Percentiles rank a stretch among this genome's conserved stretches.
Conservation (phyloP, 1,140 invertebrate genomes). For the Leptoteleia sp. region DNA sequence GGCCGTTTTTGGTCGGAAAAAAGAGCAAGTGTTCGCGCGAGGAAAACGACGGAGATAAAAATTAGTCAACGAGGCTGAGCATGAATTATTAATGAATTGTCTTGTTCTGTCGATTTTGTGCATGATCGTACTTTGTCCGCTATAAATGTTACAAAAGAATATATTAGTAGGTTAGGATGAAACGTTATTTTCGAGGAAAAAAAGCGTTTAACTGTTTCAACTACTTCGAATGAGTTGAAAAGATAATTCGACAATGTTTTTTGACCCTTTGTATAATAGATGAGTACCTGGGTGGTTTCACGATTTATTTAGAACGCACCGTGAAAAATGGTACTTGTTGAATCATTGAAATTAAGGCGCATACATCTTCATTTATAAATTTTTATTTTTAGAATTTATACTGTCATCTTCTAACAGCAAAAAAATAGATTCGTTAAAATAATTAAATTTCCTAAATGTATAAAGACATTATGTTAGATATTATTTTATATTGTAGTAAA, state of each 20-base stretch:
- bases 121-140: slow-evolving; percentile 35
- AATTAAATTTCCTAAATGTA: too few relatives aligned
- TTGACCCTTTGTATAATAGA: slow-evolving; percentile 7
- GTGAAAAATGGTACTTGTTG: too few relatives aligned
- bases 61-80: slow-evolving; percentile 49
- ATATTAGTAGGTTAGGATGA: slow-evolving; percentile 32
- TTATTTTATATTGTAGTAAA: too few relatives aligned
- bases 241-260: slow-evolving; percentile 18
- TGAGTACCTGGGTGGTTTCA: not conserved
- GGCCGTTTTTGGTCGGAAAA: slow-evolving; percentile 15
- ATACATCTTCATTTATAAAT: too few relatives aligned
- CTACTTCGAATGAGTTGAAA: slow-evolving; percentile 1
- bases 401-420: too few relatives aligned
- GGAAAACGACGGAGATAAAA: slow-evolving; percentile 58
- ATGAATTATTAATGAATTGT: slow-evolving; percentile 62
- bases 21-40: slow-evolving; percentile 40
- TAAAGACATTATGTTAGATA: too few relatives aligned
- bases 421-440: too few relatives aligned
- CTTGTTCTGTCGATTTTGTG: slow-evolving; percentile 52
- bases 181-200: slow-evolving; percentile 22
- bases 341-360: too few relatives aligned
- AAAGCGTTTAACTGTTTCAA: slow-evolving; percentile 8
- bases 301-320: too few relatives aligned
- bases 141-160: slow-evolving; percentile 51
- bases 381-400: too few relatives aligned